These are phyloP conservation scores for Polymixis lichenea DNA, from an alignment of 2,888 invertebrate genomes.

Conservation along the genomic window DNA sequence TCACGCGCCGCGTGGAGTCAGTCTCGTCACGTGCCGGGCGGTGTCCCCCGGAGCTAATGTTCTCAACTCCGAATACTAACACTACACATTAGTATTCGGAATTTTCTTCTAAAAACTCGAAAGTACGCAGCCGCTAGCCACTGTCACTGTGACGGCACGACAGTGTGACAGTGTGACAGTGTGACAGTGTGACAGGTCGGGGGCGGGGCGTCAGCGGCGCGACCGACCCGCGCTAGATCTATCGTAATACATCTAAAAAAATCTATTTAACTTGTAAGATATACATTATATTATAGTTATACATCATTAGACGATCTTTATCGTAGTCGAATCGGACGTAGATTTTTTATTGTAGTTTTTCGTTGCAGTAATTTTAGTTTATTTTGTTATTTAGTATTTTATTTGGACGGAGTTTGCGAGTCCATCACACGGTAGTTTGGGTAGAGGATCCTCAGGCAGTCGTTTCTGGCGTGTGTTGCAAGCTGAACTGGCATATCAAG, in stretches of 20 bases:
- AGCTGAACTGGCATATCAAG: slow-evolving; percentile 52
- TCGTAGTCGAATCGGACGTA: slow-evolving; percentile 84
- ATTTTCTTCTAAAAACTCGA: not conserved
- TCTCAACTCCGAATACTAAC: not conserved
- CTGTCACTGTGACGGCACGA: not conserved
- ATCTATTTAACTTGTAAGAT: slow-evolving; percentile 80
- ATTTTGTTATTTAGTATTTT: slow-evolving; percentile 90
- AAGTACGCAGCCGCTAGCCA: not conserved
- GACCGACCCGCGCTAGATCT: slow-evolving; percentile 67
- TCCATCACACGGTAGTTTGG: slow-evolving; percentile 63
- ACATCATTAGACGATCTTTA: slow-evolving; percentile 79
- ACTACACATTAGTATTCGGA: not conserved
- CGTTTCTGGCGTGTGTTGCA: slow-evolving; percentile 26
- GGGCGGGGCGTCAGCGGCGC: slow-evolving; percentile 35
- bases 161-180: not conserved
- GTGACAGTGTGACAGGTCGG: not conserved
- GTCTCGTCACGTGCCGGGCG: not conserved
- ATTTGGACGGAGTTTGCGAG: slow-evolving; percentile 76
- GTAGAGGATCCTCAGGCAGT: slow-evolving; percentile 38
- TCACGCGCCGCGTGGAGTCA: too few species aligned
- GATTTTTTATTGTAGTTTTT: slow-evolving; percentile 81
- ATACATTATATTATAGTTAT: slow-evolving; percentile 75
- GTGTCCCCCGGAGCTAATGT: not conserved
- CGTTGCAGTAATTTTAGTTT: slow-evolving; percentile 86
- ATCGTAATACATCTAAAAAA: slow-evolving; percentile 76